Base-by-base conservation (phyloP, 2,113 vertebrate genomes). In the Nothocercus nigrocapillus region DNA sequence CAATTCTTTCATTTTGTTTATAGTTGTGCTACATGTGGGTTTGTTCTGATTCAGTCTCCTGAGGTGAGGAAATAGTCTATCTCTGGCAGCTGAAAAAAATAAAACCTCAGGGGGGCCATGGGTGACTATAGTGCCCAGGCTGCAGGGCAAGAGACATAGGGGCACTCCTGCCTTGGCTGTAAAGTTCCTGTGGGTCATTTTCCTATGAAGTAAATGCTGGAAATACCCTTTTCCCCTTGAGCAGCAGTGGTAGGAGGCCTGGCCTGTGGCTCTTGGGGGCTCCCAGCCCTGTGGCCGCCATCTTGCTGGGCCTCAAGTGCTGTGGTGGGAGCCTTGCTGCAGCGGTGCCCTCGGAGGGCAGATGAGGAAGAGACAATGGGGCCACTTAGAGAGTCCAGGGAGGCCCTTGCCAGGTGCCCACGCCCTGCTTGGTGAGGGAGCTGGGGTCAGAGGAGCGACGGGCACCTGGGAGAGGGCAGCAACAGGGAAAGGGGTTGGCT, bases 251-350 rank as follows among this genome's bases (percentile, higher is more conserved):
- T 24, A 27, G 27, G 13, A 27, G 54, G 28, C 27, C 25, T 16
- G 27, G 28, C 27, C 27, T 56, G 54, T 9, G 27, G 54, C 27
- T 9, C 8, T 9, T 2, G 25, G 54, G 54, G 54, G 27, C 15
- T 30, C 54, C 28, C 54, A 28, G 28, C 15, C 28, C 24, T 5
- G 15, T 10, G 54, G 54, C n/a, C 0, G 0, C 36, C 85, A 28
- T 88, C 58, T 68, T 82, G n/a, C 59, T 22, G 18, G 20, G 59
- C 28, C 76, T 28, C 36, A 59, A 68, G 13, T 7, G 51, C 32
- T 2, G 17, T 0, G 0, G 38, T 2, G 2, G 13, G 58, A 68
- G 2, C 21, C 2, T 8, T 15, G 3, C 2, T 20, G 11, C 24
- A 0, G 0, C 0, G 0, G 9, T 58, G 32, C n/a, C 72, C 22